phyloP scores from a whole-genome alignment of 2,888 invertebrate species.

The Andrena fulva region DNA sequence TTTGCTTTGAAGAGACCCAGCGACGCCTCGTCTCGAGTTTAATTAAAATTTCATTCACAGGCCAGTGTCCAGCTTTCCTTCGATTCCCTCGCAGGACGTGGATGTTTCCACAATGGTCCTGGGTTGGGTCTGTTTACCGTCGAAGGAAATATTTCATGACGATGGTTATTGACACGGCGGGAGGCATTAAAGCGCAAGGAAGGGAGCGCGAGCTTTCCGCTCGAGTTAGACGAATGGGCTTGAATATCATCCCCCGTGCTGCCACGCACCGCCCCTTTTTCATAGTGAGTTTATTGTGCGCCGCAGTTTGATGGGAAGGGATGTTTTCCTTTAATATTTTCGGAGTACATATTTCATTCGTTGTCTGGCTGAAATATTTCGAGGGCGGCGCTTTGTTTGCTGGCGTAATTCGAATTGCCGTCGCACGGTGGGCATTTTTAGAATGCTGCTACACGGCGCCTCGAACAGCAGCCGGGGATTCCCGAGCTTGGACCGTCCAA shows the following conservation, averaged over 20 bases:
- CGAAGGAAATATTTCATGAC: constrained; percentile 29
- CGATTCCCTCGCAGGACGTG: not conserved
- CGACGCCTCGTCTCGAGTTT: not conserved
- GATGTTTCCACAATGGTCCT: not conserved
- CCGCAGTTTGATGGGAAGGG: constrained; percentile 3
- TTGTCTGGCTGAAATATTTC: constrained; percentile 7
- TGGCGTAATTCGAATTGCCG: not conserved
- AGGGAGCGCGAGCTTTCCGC: constrained; percentile 37
- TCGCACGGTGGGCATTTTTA: not conserved
- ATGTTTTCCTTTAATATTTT: constrained; percentile 32
- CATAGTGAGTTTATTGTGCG: constrained; percentile 35
- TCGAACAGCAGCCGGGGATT: not conserved
- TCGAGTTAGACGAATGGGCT: constrained; percentile 33
- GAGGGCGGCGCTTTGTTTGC: not conserved
- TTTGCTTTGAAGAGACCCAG: not conserved
- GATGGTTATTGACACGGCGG: constrained; percentile 34
- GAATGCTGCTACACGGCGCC: not conserved
- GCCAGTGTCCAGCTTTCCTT: not conserved
- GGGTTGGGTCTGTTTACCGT: constrained; percentile 31
- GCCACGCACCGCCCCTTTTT: constrained; percentile 18
- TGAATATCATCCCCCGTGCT: constrained; percentile 18
- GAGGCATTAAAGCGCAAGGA: constrained; percentile 35
- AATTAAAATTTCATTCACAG: not conserved
- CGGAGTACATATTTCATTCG: constrained; percentile 34
- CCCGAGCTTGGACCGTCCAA: not conserved